Base-by-base conservation (phyloP, 2,888 invertebrate species). In the Trachelus iudaicus region DNA sequence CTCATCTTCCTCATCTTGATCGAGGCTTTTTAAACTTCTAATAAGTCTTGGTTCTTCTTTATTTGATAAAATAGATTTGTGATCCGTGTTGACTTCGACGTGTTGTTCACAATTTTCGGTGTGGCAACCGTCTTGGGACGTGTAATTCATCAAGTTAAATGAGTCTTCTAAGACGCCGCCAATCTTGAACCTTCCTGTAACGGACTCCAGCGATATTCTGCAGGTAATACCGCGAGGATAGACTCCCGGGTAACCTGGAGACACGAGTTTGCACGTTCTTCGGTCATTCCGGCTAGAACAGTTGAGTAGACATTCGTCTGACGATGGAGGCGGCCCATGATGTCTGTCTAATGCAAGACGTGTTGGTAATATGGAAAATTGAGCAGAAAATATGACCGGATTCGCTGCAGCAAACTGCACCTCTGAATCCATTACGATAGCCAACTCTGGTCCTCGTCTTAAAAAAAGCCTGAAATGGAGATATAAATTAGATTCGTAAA, bases 311-410 rank as follows among this genome's bases (percentile, higher is more conserved):
- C 89, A 89, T 31, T 87, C 88, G 69, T 84, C 80, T 9, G 83
- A 80, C 0, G 83, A 80, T 11, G 83, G 80, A 11, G 84, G 80
- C 11, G 83, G 86, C 23, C 85, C 86, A n/a, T 85, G 86, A 76
- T 89, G 85, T 12, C 89, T 84, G 69, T 89, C 88, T 73, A 81
- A 79, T 11, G 86, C 86, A 34, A 88, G 77, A 23, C 85, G 83
- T 0, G 84, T 82, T 4, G 88, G 88, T 15, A 89, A 80, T 30
- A 89, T 83, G 15, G 89, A 89, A 73, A 87, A 89, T 75, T 89
- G 89, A 1, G 89, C 89, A 34, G 88, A 89, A 82, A 89, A 89
- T 69, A 89, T 88, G 30, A 89, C 89, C 4, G 89, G 89, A 75
- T 89, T 89, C 40, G 86, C 86, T 4, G 87, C 88, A 30, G 89